Percentiles rank a stretch among this genome's conserved stretches.
phyloP scores from a whole-genome alignment of 1,140 invertebrate genomes.

The Tetramorium alpestre region DNA sequence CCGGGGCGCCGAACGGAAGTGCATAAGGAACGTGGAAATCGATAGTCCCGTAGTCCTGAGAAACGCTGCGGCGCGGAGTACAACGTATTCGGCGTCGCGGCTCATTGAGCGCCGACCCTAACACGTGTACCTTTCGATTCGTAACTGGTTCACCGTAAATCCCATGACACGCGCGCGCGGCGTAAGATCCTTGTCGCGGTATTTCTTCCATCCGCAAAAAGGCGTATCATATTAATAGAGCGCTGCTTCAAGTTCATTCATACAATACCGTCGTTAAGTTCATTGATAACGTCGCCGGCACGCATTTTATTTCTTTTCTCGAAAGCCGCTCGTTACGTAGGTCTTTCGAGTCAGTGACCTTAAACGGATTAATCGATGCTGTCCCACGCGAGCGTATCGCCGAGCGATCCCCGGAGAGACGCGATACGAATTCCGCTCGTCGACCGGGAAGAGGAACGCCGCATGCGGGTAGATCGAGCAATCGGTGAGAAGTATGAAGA shows the following conservation, averaged over 20 bases:
- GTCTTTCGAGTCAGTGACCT: constrained; percentile 42
- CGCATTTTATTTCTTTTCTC: constrained; percentile 15
- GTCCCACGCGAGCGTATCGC: constrained; percentile 16
- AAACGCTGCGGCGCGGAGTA: background rate
- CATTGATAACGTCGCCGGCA: background rate
- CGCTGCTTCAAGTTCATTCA: constrained; percentile 10
- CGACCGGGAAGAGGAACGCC: background rate
- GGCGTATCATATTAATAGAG: background rate
- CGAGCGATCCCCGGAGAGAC: background rate
- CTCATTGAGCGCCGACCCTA: constrained; percentile 17
- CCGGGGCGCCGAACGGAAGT: constrained; percentile 42
- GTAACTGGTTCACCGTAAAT: background rate
- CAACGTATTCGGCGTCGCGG: background rate
- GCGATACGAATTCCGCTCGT: constrained; percentile 10
- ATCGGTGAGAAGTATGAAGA: background rate
- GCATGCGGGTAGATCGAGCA: background rate
- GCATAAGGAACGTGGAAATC: constrained; percentile 33
- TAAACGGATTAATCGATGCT: constrained; percentile 43
- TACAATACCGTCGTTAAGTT: background rate
- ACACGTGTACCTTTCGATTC: constrained; percentile 3
- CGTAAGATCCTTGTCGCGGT: background rate
- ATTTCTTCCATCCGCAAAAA: background rate
- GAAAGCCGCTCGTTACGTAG: background rate
- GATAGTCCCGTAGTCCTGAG: constrained; percentile 5
- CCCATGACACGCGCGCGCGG: background rate